A percentile compares a stretch with the other conserved stretches of the same genome.
These are phyloP conservation scores for Drosophila colorata DNA, from an alignment of 2,888 invertebrate genomes.

Conservation along the genomic window DNA sequence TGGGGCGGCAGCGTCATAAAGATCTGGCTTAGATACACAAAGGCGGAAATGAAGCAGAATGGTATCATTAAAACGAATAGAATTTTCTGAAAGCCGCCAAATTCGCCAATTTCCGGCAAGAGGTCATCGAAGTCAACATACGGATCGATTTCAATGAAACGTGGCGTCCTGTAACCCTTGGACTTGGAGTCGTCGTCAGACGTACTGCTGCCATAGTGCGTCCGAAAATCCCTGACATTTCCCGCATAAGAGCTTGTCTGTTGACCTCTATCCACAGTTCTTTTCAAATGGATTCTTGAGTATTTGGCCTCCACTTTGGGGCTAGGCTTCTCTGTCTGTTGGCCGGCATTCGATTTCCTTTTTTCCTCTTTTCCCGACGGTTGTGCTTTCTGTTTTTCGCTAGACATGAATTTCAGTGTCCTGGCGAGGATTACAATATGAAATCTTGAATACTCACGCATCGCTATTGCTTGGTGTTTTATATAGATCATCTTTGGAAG, in stretches of 20 bases:
- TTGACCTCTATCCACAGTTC: background rate
- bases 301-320: background rate
- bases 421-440: background rate
- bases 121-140: conserved; percentile 92
- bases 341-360: too few relatives aligned
- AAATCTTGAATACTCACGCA: background rate
- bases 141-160: background rate
- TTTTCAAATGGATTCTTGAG: background rate
- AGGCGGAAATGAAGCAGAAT: conserved; percentile 93
- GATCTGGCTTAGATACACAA: conserved; percentile 94
- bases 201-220: background rate
- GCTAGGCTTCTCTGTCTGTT: background rate
- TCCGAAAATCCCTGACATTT: background rate
- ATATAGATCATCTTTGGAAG: background rate
- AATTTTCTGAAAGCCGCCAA: conserved; percentile 92
- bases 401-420: background rate
- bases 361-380: background rate
- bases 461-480: background rate
- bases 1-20: conserved; percentile 93
- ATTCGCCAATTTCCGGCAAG: conserved; percentile 93
- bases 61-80: conserved; percentile 93
- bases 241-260: conserved; percentile 7
- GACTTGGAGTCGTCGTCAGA: background rate
- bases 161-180: background rate
- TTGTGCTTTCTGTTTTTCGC: background rate